Conservation (phyloP, 2,797 vertebrate species). For the Saxicola maurus region DNA sequence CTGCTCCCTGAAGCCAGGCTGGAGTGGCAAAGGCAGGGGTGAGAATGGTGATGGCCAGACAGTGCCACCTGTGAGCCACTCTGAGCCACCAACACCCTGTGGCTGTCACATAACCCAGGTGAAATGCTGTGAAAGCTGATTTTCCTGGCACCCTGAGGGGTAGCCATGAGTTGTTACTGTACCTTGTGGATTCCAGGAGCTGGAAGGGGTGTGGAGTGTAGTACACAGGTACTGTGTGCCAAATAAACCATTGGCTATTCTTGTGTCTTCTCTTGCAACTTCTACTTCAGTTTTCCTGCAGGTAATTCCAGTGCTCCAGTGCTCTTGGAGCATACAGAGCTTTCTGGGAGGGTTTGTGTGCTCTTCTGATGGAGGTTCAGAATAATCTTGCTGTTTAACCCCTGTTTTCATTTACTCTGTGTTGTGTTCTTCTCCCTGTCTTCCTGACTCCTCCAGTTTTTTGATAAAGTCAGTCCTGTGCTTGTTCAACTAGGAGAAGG, state of each 20-base stretch:
- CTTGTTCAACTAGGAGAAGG: neutral
- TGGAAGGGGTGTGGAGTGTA: neutral
- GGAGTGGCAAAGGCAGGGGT: neutral
- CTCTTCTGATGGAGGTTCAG: neutral
- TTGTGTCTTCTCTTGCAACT: neutral
- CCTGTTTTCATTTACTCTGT: neutral
- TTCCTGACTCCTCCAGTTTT: neutral
- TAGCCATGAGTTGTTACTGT: neutral
- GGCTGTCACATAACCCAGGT: neutral
- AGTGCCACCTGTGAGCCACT: neutral
- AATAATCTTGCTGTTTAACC: neutral
- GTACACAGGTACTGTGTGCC: neutral
- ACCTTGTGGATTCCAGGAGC: neutral
- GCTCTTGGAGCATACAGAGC: neutral
- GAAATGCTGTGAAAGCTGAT: neutral
- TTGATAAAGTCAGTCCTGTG: neutral
- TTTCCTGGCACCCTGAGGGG: neutral
- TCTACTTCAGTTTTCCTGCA: neutral
- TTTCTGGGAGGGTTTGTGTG: neutral
- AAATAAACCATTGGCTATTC: neutral
- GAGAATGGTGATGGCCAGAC: neutral
- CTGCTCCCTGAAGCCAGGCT: neutral
- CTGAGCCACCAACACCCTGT: neutral
- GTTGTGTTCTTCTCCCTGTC: neutral
- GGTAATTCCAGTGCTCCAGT: neutral